Conservation (phyloP, 2,797 vertebrate species). For the Rhinatrema bivittatum region DNA sequence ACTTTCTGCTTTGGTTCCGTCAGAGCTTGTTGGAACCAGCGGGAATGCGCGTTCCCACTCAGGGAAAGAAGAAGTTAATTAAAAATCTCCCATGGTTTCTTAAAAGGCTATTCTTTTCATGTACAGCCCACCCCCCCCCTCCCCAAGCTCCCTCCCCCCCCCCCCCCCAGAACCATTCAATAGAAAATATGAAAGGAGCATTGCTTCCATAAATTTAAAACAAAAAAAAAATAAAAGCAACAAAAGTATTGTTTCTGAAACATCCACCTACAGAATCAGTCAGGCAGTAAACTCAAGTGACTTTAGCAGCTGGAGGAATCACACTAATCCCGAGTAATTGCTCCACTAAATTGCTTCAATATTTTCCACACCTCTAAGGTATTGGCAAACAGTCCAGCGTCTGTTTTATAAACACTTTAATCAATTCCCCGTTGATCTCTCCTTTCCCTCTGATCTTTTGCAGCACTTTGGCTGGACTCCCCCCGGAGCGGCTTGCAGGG, state of each 20-base stretch:
- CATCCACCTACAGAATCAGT: conserved; percentile 9
- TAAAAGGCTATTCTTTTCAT: conserved; percentile 14
- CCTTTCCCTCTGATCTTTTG: too few relatives aligned
- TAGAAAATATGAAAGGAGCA: background rate
- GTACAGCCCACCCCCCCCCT: too few relatives aligned
- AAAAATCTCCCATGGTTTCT: conserved; percentile 23
- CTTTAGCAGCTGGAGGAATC: conserved; percentile 12
- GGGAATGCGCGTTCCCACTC: conserved; percentile 13
- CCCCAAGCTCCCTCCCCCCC: background rate
- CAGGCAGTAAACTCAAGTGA: conserved; percentile 14
- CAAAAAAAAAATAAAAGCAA: conserved; percentile 2
- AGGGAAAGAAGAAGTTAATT: conserved; percentile 22
- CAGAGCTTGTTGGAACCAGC: conserved; percentile 18
- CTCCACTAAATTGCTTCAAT: conserved; percentile 19
- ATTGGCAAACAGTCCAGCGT: conserved; percentile 8
- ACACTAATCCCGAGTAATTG: conserved; percentile 20
- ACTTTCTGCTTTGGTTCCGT: conserved; percentile 16
- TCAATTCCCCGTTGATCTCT: too few relatives aligned
- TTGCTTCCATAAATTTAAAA: conserved; percentile 8
- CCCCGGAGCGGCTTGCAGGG: too few relatives aligned
- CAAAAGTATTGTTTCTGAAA: conserved; percentile 20
- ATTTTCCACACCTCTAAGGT: conserved; percentile 15
- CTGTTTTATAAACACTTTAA: conserved; percentile 19
- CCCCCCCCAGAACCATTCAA: too few relatives aligned
- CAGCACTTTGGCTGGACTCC: too few relatives aligned